Evolutionary conservation across 2,797 vertebrate species (phyloP).

Genomic region (Microcaecilia unicolor): DNA sequence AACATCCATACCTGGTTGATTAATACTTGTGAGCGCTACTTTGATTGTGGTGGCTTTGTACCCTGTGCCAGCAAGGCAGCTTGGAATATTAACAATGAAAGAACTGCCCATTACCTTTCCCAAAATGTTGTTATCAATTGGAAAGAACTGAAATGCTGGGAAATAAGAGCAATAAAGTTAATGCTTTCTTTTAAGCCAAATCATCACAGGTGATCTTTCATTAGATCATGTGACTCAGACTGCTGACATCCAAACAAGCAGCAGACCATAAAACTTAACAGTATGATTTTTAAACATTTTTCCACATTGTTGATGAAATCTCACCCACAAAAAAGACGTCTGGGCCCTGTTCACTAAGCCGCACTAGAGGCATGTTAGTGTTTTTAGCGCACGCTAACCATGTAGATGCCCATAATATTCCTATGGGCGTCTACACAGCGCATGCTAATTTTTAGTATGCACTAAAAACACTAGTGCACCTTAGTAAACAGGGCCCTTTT

Average conservation of each 20-base stretch:
- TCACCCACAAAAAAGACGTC: neutral
- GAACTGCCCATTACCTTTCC: neutral
- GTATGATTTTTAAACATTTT: neutral
- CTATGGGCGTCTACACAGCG: too few species aligned
- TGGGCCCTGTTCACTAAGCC: too few species aligned
- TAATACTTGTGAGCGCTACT: neutral
- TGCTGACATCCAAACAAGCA: neutral
- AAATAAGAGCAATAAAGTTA: neutral
- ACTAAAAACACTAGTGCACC: too few species aligned
- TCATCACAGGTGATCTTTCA: neutral
- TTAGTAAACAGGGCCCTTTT: too few species aligned
- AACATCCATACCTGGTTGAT: neutral
- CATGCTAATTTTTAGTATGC: too few species aligned
- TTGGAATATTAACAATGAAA: neutral
- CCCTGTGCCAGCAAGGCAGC: neutral
- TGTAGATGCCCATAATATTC: too few species aligned
- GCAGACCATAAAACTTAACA: neutral
- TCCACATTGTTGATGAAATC: neutral
- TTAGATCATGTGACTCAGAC: neutral
- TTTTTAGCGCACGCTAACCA: too few species aligned
- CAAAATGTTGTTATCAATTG: neutral
- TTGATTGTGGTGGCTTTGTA: neutral
- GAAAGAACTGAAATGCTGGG: constrained; percentile 1
- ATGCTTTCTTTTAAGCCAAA: neutral
- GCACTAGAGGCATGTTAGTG: too few species aligned